These are phyloP conservation scores for Nebria ingens DNA, from an alignment of 1,140 invertebrate species.

Conservation along the genomic window DNA sequence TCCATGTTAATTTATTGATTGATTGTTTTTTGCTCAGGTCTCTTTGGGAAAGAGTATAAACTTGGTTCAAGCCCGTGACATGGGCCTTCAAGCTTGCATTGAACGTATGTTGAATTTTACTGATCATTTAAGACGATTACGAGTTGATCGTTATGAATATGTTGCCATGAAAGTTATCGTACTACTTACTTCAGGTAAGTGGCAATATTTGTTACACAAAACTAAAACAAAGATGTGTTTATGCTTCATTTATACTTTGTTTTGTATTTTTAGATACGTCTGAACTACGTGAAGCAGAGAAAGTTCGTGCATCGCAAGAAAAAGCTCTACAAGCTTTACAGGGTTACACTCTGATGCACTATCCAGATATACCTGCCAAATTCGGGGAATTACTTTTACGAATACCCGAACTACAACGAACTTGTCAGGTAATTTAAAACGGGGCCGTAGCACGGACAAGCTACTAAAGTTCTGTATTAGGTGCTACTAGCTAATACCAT, in stretches of 20 bases:
- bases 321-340: constrained; percentile 86
- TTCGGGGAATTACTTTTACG: constrained; percentile 87
- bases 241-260: too few species aligned
- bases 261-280: constrained; percentile 78
- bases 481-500: too few species aligned
- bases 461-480: constrained; percentile 26
- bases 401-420: constrained; percentile 88
- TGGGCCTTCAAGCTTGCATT: constrained; percentile 62
- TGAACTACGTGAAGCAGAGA: constrained; percentile 82
- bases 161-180: constrained; percentile 94
- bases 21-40: too few species aligned
- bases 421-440: constrained; percentile 64
- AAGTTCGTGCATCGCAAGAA: constrained; percentile 85
- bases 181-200: constrained; percentile 79
- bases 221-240: too few species aligned
- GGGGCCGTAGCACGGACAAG: neutral
- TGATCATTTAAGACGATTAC: constrained; percentile 76
- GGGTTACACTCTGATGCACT: constrained; percentile 83
- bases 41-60: constrained; percentile 35
- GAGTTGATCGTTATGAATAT: constrained; percentile 94
- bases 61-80: constrained; percentile 38
- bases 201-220: neutral
- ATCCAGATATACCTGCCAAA: constrained; percentile 85
- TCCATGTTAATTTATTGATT: neutral
- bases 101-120: constrained; percentile 91